A percentile compares a stretch with the other conserved stretches of the same genome.
Conservation (phyloP, 1,140 invertebrate genomes). For the Bombus breviceps region DNA sequence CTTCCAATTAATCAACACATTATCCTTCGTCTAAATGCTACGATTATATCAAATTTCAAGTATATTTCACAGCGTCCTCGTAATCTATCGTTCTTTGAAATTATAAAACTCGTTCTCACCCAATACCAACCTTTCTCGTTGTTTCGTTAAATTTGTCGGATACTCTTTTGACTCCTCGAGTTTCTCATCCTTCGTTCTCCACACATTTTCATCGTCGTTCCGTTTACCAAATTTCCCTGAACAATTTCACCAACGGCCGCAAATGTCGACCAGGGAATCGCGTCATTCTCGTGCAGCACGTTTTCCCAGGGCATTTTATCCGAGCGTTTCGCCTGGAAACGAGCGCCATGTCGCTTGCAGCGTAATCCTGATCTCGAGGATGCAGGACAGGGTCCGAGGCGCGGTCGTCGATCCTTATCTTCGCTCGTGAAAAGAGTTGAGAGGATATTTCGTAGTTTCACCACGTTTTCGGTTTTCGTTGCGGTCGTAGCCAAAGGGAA, state of each 20-base stretch:
- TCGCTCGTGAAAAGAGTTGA: conserved; percentile 71
- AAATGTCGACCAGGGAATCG: not conserved
- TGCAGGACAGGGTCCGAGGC: conserved; percentile 28
- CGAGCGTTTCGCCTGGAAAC: conserved; percentile 10
- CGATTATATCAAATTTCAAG: too few relatives aligned
- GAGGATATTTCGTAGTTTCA: conserved; percentile 74
- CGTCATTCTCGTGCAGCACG: not conserved
- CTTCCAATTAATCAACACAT: too few relatives aligned
- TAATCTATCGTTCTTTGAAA: too few relatives aligned
- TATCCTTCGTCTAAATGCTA: too few relatives aligned
- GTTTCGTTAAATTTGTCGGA: too few relatives aligned
- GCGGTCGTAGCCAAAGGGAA: conserved; percentile 65
- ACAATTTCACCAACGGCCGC: not conserved
- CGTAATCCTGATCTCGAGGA: conserved; percentile 38
- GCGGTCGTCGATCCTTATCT: conserved; percentile 41
- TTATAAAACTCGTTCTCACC: too few relatives aligned
- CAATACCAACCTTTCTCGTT: too few relatives aligned
- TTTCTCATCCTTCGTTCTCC: not conserved
- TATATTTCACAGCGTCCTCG: too few relatives aligned
- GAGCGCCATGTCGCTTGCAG: conserved; percentile 1
- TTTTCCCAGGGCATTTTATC: conserved; percentile 27
- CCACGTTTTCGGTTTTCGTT: conserved; percentile 78
- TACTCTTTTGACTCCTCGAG: too few relatives aligned
- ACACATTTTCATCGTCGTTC: not conserved
- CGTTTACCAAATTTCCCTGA: not conserved